Conservation (phyloP, 1,140 invertebrate species). For the Drosophila carrolli region DNA sequence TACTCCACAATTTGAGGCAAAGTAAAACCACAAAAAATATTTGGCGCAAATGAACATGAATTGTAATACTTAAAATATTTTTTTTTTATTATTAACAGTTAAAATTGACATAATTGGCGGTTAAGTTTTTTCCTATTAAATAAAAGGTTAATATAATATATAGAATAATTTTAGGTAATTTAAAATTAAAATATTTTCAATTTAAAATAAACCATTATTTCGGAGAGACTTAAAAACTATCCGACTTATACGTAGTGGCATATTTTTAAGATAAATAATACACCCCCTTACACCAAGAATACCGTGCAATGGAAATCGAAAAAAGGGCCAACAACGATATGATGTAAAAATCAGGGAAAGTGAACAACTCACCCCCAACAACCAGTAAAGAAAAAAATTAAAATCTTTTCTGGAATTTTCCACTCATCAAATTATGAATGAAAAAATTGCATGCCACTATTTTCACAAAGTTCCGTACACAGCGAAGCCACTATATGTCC, state of each 20-base stretch:
- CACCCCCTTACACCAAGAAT: background rate
- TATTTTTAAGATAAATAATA: background rate
- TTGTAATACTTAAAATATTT: background rate
- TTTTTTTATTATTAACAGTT: background rate
- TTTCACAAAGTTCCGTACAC: background rate
- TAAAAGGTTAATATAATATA: no score
- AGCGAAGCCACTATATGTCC: conserved; percentile 2
- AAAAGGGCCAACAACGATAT: background rate
- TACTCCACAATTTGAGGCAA: background rate
- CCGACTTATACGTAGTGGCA: background rate
- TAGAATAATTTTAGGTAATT: no score
- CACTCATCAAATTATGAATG: conserved; percentile 10
- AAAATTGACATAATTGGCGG: no score
- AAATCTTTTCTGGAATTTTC: conserved; percentile 3
- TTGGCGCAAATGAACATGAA: background rate
- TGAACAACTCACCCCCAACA: background rate
- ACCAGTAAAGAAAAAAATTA: background rate
- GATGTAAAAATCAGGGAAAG: conserved; percentile 4
- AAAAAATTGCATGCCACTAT: conserved; percentile 22
- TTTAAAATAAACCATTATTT: no score
- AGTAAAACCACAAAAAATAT: background rate
- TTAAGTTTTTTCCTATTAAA: no score
- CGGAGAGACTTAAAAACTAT: no score
- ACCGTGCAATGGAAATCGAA: background rate
- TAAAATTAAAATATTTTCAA: no score